Conservation (phyloP, 1,140 invertebrate genomes). For the Caenorhabditis briggsae region DNA sequence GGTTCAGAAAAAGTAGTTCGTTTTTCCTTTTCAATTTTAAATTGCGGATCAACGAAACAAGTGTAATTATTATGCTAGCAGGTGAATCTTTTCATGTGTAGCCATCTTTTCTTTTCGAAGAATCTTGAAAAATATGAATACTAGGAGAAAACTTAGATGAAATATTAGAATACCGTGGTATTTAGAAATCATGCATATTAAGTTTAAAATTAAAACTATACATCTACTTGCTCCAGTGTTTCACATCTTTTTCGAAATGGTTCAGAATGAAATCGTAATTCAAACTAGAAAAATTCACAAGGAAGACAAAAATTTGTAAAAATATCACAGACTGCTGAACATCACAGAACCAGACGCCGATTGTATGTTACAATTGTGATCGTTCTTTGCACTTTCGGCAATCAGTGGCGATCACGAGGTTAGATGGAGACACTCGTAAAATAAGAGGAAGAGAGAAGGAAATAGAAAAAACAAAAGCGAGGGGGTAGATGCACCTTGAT, state of each 20-base stretch:
- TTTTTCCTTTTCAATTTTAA: not conserved
- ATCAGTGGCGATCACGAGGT: slow-evolving; percentile 50
- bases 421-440: slow-evolving; percentile 27
- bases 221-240: too few relatives aligned
- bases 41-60: slow-evolving; percentile 2
- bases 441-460: not conserved
- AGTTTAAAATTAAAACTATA: too few relatives aligned
- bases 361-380: not conserved
- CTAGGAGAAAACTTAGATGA: too few relatives aligned
- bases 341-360: slow-evolving; percentile 25
- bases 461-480: not conserved
- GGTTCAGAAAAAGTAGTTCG: too few relatives aligned
- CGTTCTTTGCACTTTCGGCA: slow-evolving; percentile 46
- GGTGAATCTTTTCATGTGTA: not conserved
- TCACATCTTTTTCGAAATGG: too few relatives aligned
- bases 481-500: slow-evolving; percentile 24
- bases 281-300: too few relatives aligned
- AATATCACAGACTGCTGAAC: not conserved
- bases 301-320: too few relatives aligned
- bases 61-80: not conserved
- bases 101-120: too few relatives aligned
- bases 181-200: too few relatives aligned
- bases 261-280: too few relatives aligned
- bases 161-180: too few relatives aligned
- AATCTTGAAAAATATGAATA: too few relatives aligned